Evolutionary conservation across 2,797 vertebrate genomes (phyloP).

Genomic region (Lemur catta): DNA sequence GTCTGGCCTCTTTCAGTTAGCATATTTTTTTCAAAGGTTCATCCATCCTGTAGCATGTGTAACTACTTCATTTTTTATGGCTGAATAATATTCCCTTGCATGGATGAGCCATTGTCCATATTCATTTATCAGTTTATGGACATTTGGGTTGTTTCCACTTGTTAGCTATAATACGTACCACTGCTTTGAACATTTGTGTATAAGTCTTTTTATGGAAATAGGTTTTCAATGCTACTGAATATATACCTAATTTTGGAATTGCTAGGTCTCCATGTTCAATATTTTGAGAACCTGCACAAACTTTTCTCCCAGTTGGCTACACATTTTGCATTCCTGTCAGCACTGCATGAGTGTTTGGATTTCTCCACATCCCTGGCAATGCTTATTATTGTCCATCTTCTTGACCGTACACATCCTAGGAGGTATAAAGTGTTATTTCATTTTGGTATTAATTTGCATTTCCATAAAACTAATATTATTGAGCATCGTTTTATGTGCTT

Average conservation of each 20-base stretch:
- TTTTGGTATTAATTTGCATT: background rate
- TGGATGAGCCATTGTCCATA: background rate
- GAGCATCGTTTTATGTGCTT: background rate
- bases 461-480: background rate
- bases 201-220: background rate
- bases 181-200: background rate
- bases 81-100: background rate
- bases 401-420: background rate
- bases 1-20: background rate
- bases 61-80: background rate
- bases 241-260: background rate
- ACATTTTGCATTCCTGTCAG: background rate
- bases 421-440: background rate
- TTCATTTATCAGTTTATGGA: background rate
- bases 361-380: background rate
- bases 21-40: background rate
- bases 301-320: background rate
- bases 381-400: background rate
- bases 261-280: background rate
- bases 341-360: background rate
- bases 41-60: background rate
- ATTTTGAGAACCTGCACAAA: background rate
- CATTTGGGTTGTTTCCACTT: background rate
- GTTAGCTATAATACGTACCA: background rate
- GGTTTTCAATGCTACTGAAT: background rate